phyloP scores from a whole-genome alignment of 1,140 invertebrate species.

The Tetramorium alpestre region DNA sequence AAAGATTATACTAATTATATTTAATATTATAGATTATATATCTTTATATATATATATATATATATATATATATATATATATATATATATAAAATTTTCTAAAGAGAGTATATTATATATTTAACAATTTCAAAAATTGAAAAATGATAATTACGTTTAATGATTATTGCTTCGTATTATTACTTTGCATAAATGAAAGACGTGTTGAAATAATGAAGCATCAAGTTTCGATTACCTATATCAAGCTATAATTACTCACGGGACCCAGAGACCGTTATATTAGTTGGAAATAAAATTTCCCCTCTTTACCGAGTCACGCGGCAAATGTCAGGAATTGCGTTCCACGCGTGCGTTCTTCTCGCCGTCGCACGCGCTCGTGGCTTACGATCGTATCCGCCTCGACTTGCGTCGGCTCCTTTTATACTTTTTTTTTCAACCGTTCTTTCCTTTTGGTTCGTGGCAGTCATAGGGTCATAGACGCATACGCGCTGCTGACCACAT shows the following conservation, averaged over 20 bases:
- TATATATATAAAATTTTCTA: background rate
- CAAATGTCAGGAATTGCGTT: constrained; percentile 34
- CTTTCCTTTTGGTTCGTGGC: constrained; percentile 34
- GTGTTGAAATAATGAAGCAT: background rate
- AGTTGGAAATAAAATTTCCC: constrained; percentile 29
- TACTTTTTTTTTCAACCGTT: constrained; percentile 34
- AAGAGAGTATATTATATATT: background rate
- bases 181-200: background rate
- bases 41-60: background rate
- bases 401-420: constrained; percentile 27
- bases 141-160: background rate
- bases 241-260: background rate
- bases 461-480: constrained; percentile 59
- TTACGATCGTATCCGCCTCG: constrained; percentile 37
- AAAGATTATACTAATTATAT: too few relatives aligned
- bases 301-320: constrained; percentile 3
- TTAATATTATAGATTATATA: background rate
- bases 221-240: background rate
- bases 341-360: background rate
- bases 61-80: background rate
- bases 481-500: constrained; percentile 73
- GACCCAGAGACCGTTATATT: background rate
- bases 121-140: constrained; percentile 3
- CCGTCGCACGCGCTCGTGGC: background rate
- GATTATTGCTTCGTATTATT: background rate